Percentiles rank a stretch among this genome's conserved stretches.
Conservation (phyloP, 1,140 invertebrate species). For the Drosophila navojoa region DNA sequence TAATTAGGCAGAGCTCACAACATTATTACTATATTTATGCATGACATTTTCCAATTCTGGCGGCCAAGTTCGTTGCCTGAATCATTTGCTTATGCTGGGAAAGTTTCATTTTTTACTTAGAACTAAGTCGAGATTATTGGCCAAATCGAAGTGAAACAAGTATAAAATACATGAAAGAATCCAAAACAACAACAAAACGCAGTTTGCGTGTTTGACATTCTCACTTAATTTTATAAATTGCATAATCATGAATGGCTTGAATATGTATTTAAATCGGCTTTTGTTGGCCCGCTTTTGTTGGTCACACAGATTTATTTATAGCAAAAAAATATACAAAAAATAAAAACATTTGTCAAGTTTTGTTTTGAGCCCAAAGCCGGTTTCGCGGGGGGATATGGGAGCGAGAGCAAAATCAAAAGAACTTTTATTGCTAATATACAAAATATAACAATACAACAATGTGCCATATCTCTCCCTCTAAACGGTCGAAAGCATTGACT, state of each 20-base stretch:
- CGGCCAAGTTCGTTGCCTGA: slow-evolving; percentile 37
- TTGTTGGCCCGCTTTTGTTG: slow-evolving; percentile 29
- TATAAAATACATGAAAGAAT: background rate
- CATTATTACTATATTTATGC: slow-evolving; percentile 62
- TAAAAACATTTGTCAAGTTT: slow-evolving; percentile 25
- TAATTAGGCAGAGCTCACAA: slow-evolving; percentile 64
- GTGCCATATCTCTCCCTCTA: background rate
- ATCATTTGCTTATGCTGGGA: slow-evolving; percentile 54
- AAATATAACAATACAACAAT: slow-evolving; percentile 21
- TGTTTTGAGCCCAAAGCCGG: slow-evolving; percentile 43
- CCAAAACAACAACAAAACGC: background rate
- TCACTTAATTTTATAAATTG: slow-evolving; percentile 73
- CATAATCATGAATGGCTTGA: slow-evolving; percentile 63
- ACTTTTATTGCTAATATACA: slow-evolving; percentile 40
- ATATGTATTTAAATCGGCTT: slow-evolving; percentile 47
- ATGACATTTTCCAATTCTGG: slow-evolving; percentile 41
- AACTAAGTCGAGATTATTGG: slow-evolving; percentile 60
- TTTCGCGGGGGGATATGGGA: slow-evolving; percentile 52
- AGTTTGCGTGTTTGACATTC: slow-evolving; percentile 67
- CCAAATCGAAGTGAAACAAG: slow-evolving; percentile 16
- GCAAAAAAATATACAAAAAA: slow-evolving; percentile 3
- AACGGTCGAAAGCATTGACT: background rate
- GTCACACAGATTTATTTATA: slow-evolving; percentile 77
- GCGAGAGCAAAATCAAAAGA: slow-evolving; percentile 20
- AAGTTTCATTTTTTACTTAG: slow-evolving; percentile 55